These are phyloP conservation scores for Arremon brunneinucha DNA, from an alignment of 2,797 vertebrate genomes.

Conservation along the genomic window DNA sequence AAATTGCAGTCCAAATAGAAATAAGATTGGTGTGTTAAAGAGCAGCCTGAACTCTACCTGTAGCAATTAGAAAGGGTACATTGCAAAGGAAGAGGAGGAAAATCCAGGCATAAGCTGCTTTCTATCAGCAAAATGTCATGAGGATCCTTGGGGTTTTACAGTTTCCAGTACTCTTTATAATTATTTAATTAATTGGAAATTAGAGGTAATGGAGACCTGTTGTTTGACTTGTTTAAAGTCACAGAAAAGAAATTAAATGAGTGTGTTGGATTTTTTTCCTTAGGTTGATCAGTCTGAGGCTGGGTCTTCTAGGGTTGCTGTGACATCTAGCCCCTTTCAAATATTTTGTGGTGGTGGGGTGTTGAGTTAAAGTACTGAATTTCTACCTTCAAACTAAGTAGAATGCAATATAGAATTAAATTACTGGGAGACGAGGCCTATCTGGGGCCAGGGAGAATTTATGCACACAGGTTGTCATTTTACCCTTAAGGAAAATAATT, in stretches of 20 bases:
- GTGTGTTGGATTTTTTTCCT: background rate
- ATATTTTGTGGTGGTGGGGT: background rate
- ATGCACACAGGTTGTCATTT: background rate
- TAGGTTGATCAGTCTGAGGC: background rate
- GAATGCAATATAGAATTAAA: background rate
- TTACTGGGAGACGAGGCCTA: background rate
- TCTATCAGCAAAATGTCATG: background rate
- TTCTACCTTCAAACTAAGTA: background rate
- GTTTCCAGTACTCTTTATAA: background rate
- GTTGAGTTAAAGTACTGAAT: background rate
- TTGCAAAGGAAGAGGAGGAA: background rate
- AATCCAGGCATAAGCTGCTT: background rate
- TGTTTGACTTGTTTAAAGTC: background rate
- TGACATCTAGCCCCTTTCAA: background rate
- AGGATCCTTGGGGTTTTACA: background rate
- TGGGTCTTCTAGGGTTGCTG: background rate
- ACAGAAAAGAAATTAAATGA: background rate
- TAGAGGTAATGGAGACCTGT: background rate
- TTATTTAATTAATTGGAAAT: conserved; percentile 9
- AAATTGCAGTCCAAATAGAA: background rate
- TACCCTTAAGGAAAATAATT: background rate
- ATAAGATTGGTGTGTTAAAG: background rate
- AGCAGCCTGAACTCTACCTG: background rate
- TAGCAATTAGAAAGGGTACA: background rate
- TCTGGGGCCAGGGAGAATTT: background rate